A percentile compares a stretch with the other conserved stretches of the same genome.
Conservation (phyloP, 1,140 invertebrate genomes). For the Aphelinus certus region DNA sequence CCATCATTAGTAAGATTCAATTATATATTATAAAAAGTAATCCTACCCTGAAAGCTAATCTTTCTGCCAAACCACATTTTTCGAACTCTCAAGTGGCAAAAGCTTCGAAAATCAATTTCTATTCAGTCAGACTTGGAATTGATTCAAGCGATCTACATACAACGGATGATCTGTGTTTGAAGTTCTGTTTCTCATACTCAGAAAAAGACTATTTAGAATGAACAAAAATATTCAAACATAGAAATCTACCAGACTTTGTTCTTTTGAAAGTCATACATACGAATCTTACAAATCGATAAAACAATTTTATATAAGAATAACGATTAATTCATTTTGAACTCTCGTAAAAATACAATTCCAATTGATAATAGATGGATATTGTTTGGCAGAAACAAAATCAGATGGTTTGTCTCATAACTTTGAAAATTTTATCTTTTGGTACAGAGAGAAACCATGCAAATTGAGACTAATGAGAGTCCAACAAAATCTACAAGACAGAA, state of each 20-base stretch:
- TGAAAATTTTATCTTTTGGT: not conserved
- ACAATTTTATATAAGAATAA: not conserved
- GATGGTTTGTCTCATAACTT: not conserved
- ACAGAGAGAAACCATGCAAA: not conserved
- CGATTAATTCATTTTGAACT: not conserved
- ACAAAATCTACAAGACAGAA: no score
- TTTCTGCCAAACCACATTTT: conserved; percentile 22
- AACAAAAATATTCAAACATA: conserved; percentile 17
- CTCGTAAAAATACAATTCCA: not conserved
- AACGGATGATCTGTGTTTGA: not conserved
- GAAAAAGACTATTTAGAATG: conserved; percentile 26
- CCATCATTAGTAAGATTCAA: conserved; percentile 23
- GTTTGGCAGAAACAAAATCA: not conserved
- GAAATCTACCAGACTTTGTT: conserved; percentile 18
- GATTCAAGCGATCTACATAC: conserved; percentile 5
- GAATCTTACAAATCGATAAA: not conserved
- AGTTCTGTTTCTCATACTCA: conserved; percentile 22
- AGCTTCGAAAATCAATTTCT: conserved; percentile 16
- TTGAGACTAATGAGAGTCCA: no score
- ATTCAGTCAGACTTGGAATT: conserved; percentile 4
- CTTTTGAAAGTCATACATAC: not conserved
- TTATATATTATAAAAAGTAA: conserved; percentile 35
- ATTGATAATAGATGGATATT: not conserved
- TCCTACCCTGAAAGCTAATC: conserved; percentile 38
- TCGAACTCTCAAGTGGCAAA: conserved; percentile 10